Base-by-base conservation (phyloP, 1,140 invertebrate species). In the Euschistus heros region DNA sequence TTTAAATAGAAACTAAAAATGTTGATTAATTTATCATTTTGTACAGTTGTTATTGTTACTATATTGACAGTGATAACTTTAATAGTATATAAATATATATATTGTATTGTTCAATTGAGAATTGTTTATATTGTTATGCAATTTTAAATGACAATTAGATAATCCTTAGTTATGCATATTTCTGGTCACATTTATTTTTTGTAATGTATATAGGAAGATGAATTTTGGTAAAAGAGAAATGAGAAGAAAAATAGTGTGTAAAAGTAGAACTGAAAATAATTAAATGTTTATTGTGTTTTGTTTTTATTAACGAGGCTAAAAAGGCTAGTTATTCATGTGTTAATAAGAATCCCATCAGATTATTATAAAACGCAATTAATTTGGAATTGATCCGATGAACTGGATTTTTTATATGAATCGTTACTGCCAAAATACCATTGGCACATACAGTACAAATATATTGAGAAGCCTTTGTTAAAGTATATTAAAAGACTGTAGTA, bases 401-500 rank as follows among this genome's bases (percentile, higher is more conserved):
- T 18, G 20, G 47, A 50, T 50, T 50, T 50, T 24, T 20, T 24
- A 24, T 57, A 57, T 24, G 15, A 57, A 57, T 50, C 24, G n/a
- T 57, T 57, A 24, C 15, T 57, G 54, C 54, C 54, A 57, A 57
- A 26, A 26, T 24, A 57, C 5, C 4, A 18, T 57, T 57, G 54
- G 54, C 54, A 57, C 24, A 26, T 57, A 57, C 54, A 27, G 54
- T 57, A 57, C 54, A 57, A 57, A 57, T 57, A 57, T 57, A 13
- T 57, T 5, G 24, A 4, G 54, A 26, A 57, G 54, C 54, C 54
- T 57, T 57, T 57, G 54, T 57, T 57, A 57, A 57, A 17, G 18
- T 57, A 57, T 57, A 57, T 24, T 57, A 26, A 57, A 57, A 57
- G 54, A 57, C 54, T 57, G 54, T 57, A 57, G 54, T 17, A 57